phyloP scores from a whole-genome alignment of 2,797 vertebrate genomes.

The Podarcis siculus region DNA sequence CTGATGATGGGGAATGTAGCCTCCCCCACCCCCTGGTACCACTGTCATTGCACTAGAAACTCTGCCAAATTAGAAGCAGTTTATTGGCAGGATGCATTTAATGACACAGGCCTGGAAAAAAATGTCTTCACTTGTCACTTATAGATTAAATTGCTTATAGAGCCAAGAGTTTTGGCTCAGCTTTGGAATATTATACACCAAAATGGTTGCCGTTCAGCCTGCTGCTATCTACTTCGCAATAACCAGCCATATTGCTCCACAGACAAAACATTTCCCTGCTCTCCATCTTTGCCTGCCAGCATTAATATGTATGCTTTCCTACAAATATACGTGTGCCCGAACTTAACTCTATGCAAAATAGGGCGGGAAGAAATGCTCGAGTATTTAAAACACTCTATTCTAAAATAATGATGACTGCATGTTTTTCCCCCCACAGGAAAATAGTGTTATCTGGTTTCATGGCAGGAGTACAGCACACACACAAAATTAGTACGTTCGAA shows the following conservation, averaged over 20 bases:
- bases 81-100: background rate
- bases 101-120: background rate
- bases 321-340: background rate
- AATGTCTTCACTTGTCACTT: background rate
- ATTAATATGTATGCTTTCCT: background rate
- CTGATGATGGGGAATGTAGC: background rate
- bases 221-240: background rate
- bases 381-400: background rate
- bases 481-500: conserved; percentile 5
- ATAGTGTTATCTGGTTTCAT: background rate
- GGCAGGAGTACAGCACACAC: background rate
- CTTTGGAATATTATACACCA: background rate
- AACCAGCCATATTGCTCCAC: background rate
- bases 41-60: no score
- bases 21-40: background rate
- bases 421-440: background rate
- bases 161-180: background rate
- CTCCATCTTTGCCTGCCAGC: background rate
- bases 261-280: background rate
- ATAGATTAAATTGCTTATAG: background rate
- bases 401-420: conserved; percentile 3
- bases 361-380: background rate
- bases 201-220: background rate
- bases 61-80: background rate
- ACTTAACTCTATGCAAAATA: background rate